Evolutionary conservation across 2,888 invertebrate species (phyloP), one percentile per base, ranked within the genome.

Genomic region (Diaphora mendica): DNA sequence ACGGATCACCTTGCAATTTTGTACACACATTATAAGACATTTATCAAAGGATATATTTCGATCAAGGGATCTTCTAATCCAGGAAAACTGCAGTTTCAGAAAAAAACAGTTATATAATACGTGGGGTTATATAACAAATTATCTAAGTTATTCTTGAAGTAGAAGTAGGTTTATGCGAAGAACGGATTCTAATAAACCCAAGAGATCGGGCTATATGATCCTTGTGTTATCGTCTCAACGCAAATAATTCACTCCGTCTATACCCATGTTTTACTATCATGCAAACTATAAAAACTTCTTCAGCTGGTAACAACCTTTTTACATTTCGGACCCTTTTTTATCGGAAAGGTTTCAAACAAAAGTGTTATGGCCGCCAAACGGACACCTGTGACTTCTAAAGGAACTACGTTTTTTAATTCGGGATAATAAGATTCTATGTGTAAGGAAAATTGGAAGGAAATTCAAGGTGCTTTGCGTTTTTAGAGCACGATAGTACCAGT

Each of bases 301-400:
- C 64, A 70, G 72, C 70, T 65, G 42, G 70, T 65, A 72, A 74
- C 70, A 66, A 71, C 73, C 73, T 70, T 85, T 80, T 72, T 68
- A 73, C 64, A 71, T 71, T 44, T 55, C 64, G 70, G 71, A 67
- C 67, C 72, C 77, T 65, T 83, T 72, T 77, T 83, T 85, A 81
- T 83, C 68, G 72, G 51, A 81, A 83, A 74, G 75, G 78, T 83
- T 80, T 76, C 64, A 69, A 73, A 75, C 76, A 74, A 76, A 85
- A 83, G 72, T 75, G 85, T 83, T 85, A 84, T 84, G 71, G 77
- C 77, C 42, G 59, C 55, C 74, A 72, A 73, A 70, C 72, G 74
- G 74, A 78, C 84, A 85, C 84, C 84, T 85, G 84, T 83, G 85
- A 80, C 82, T 74, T 64, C 77, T 75, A 67, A 79, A 72, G 26